A percentile compares a stretch with the other conserved stretches of the same genome.
Evolutionary conservation across 2,113 vertebrate genomes (phyloP).

Genomic region (Chiloscyllium plagiosum): DNA sequence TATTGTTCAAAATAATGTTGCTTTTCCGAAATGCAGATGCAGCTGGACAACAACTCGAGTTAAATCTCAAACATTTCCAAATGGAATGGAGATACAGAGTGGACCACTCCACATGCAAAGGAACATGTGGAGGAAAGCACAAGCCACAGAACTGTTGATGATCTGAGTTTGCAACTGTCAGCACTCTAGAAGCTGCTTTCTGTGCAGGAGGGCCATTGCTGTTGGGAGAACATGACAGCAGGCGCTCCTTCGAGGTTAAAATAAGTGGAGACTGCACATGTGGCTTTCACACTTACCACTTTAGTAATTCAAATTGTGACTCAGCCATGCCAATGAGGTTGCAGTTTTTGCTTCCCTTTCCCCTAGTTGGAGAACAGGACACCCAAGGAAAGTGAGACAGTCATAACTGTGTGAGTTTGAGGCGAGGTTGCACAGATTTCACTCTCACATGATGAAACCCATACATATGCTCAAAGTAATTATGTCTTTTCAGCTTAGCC

Average conservation of each 20-base stretch:
- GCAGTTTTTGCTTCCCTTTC: neutral
- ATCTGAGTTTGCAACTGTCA: neutral
- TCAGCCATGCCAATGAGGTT: neutral
- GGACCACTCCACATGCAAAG: neutral
- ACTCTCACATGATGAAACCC: neutral
- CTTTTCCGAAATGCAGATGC: neutral
- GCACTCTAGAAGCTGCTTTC: neutral
- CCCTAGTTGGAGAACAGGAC: neutral
- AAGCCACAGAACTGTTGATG: neutral
- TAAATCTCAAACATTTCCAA: neutral
- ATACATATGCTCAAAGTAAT: neutral
- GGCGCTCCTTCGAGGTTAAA: neutral
- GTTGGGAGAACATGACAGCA: neutral
- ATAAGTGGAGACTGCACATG: neutral
- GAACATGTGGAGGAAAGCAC: neutral
- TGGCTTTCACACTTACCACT: neutral
- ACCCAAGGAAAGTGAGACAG: neutral
- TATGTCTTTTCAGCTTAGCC: neutral
- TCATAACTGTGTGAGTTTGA: neutral
- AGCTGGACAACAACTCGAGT: neutral
- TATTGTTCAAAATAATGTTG: neutral
- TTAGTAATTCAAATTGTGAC: neutral
- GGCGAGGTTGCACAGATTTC: neutral
- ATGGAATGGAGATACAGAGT: neutral
- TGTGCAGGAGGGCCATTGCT: neutral